Conservation (phyloP, 2,888 invertebrate genomes). For the Rhingia campestris region DNA sequence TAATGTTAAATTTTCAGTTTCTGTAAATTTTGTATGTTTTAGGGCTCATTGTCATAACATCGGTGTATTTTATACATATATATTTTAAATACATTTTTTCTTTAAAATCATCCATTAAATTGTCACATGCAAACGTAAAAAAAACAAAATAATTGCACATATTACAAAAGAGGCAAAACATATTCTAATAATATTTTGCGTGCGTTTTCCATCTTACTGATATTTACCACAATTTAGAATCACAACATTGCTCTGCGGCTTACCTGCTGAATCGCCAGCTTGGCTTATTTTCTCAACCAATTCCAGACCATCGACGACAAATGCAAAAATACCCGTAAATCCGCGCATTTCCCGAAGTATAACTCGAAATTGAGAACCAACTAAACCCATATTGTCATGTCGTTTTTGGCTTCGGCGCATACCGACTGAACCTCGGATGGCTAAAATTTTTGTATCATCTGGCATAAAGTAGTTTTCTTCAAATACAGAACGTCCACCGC, state of each 20-base stretch:
- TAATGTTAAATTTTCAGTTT: not conserved
- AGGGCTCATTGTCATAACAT: not conserved
- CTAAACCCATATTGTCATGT: conserved; percentile 90
- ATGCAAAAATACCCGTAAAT: conserved; percentile 92
- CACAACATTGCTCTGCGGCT: conserved; percentile 89
- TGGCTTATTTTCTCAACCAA: conserved; percentile 90
- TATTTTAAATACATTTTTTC: not conserved
- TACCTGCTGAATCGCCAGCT: conserved; percentile 90
- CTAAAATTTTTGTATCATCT: conserved; percentile 90
- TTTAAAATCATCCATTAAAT: conserved; percentile 36
- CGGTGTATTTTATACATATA: not conserved
- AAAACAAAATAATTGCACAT: not conserved
- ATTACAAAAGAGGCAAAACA: conserved; percentile 6
- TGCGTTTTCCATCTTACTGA: conserved; percentile 81
- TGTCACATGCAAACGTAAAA: conserved; percentile 36
- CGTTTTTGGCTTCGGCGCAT: conserved; percentile 92
- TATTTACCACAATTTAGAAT: conserved; percentile 90
- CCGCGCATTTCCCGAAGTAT: conserved; percentile 92
- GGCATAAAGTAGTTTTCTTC: conserved; percentile 91
- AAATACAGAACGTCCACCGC: conserved; percentile 90
- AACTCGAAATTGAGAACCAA: conserved; percentile 93
- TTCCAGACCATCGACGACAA: conserved; percentile 91
- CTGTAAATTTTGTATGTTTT: conserved; percentile 1
- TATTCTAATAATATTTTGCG: conserved; percentile 12
- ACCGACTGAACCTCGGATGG: conserved; percentile 90